A percentile compares a stretch with the other conserved stretches of the same genome.
phyloP scores from a whole-genome alignment of 2,113 vertebrate genomes.

The Labrus mixtus region DNA sequence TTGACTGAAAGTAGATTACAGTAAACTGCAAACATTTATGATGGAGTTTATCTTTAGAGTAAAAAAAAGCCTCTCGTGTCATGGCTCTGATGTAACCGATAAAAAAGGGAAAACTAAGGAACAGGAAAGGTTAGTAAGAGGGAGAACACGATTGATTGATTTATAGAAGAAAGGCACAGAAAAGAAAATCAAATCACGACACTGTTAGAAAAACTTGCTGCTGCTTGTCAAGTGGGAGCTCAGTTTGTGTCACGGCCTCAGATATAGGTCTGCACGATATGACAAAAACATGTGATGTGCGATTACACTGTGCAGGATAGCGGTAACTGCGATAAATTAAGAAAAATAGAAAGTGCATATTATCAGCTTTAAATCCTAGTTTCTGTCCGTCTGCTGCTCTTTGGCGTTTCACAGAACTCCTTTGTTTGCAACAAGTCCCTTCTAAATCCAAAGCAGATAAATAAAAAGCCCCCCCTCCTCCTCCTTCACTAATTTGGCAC shows the following conservation, averaged over 20 bases:
- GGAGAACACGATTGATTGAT: conserved; percentile 11
- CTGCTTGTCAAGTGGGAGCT: conserved; percentile 37
- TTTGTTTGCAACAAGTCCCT: too few species aligned
- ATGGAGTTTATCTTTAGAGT: neutral
- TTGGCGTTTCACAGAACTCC: too few species aligned
- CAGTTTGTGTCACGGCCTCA: conserved; percentile 40
- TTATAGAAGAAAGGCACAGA: neutral
- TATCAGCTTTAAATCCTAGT: too few species aligned
- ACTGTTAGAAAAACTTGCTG: conserved; percentile 8
- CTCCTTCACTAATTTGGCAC: too few species aligned
- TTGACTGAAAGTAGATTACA: conserved; percentile 17
- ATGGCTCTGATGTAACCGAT: conserved; percentile 54
- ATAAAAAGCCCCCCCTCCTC: too few species aligned
- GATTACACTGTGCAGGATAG: too few species aligned
- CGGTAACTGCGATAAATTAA: too few species aligned
- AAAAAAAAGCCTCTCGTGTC: conserved; percentile 48
- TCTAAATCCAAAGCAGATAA: too few species aligned
- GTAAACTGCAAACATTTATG: conserved; percentile 13
- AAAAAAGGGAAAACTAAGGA: conserved; percentile 16
- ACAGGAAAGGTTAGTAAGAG: conserved; percentile 52
- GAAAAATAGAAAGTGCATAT: too few species aligned
- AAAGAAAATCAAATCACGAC: neutral
- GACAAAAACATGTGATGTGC: too few species aligned
- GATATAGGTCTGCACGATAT: neutral
- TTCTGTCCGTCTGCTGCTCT: too few species aligned